A percentile compares a stretch with the other conserved stretches of the same genome.
Conservation (phyloP, 2,113 vertebrate species). For the Apistogramma diplotaenia region DNA sequence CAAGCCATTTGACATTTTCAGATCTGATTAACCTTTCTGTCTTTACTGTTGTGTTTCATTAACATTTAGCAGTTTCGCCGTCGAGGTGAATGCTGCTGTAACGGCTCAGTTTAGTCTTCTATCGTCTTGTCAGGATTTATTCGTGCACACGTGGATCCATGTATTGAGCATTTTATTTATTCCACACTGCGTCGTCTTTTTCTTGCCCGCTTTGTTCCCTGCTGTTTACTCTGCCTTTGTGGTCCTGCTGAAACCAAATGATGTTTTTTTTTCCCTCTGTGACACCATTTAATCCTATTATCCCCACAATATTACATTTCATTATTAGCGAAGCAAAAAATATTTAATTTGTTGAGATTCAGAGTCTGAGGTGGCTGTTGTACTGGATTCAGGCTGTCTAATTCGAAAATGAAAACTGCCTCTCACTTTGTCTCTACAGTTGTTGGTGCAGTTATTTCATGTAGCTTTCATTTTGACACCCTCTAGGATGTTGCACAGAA, state of each 20-base stretch:
- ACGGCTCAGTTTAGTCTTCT: neutral
- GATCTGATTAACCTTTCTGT: neutral
- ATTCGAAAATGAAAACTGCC: constrained; percentile 50
- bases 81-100: neutral
- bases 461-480: constrained; percentile 14
- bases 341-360: constrained; percentile 8
- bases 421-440: constrained; percentile 22
- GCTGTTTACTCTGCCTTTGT: constrained; percentile 6
- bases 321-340: constrained; percentile 18
- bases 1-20: constrained; percentile 3
- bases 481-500: neutral
- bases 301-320: constrained; percentile 4
- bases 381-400: constrained; percentile 5
- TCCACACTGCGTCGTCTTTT: neutral
- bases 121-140: neutral
- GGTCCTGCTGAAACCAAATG: constrained; percentile 11
- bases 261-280: no score
- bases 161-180: neutral
- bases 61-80: neutral
- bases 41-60: neutral
- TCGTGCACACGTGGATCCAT: neutral
- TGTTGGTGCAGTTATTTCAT: constrained; percentile 9
- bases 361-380: neutral
- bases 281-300: constrained; percentile 30
- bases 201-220: neutral